Base-by-base conservation (phyloP, 1,140 invertebrate genomes). In the Drosophila gunungcola region DNA sequence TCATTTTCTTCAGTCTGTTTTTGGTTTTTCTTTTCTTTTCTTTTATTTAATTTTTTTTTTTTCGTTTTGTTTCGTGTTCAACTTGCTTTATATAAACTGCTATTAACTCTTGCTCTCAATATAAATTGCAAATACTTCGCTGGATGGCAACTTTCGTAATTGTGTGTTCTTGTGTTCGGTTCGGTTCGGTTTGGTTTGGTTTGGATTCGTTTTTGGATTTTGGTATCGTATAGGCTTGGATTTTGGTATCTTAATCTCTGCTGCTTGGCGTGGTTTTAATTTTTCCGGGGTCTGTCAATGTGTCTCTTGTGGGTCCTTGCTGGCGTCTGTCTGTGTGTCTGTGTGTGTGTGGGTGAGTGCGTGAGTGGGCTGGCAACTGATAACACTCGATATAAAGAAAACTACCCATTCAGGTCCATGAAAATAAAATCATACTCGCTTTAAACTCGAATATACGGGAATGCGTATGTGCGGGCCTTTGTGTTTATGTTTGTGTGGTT, bases 61-160 rank as follows among this genome's bases (percentile, higher is more conserved):
- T 42, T 73, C 38, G 25, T 60, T 60, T 73, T 55, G 29, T 73
- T 68, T 67, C 42, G 67, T 70, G 65, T 56, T 70, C 21, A 70
- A 70, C 64, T 38, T 64, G 68, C 64, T 70, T 70, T 13, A 70
- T 70, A 72, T 70, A 72, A 72, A 72, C 67, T 46, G 68, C 68
- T 72, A 70, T 57, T 70, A 72, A 70, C 57, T 80, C 61, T 67
- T 72, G 75, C 74, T 81, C 56, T 82, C 48, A 76, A 77, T 89
- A 78, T 78, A 61, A 77, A 68, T 90, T 80, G 84, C 84, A 89
- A 85, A 89, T 85, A 77, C 43, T 78, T 86, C 80, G 85, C 85
- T 89, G 84, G 85, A 89, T 89, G 84, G 84, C 84, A 89, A 89
- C 61, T 89, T 84, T 89, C 65, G 80, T 89, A 89, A 89, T 89